Percentiles rank a stretch among this genome's conserved stretches.
Evolutionary conservation across 2,113 vertebrate species (phyloP).

Genomic region (Chaetops frenatus): DNA sequence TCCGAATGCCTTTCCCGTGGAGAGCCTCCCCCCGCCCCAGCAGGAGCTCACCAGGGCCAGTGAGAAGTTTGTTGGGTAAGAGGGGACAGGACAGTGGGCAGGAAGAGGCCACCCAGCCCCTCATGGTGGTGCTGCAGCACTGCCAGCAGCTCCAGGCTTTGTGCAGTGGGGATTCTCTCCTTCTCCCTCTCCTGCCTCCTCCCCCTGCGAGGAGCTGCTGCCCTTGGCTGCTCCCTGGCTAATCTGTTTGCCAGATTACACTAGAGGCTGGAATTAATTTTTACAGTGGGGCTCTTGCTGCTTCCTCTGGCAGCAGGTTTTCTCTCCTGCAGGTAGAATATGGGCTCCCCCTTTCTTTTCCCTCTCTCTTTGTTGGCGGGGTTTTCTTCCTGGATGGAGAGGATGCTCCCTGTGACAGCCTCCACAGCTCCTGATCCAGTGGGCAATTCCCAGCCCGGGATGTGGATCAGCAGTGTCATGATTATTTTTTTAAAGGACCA

Average conservation of each 20-base stretch:
- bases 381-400: neutral
- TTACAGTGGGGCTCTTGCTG: neutral
- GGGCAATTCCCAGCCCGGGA: neutral
- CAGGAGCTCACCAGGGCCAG: fast-evolving
- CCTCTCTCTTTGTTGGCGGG: neutral
- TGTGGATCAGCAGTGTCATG: neutral
- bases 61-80: neutral
- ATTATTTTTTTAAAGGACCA: conserved; percentile 74
- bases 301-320: neutral
- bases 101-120: neutral
- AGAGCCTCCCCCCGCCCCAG: neutral
- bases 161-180: fast-evolving
- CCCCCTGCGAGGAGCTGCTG: neutral
- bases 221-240: neutral
- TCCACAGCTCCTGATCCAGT: neutral
- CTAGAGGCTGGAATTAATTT: conserved; percentile 43
- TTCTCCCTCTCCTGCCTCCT: neutral
- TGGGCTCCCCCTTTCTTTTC: neutral
- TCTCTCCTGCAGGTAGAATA: conserved; percentile 1
- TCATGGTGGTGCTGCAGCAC: fast-evolving
- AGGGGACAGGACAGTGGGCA: neutral
- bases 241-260: conserved; percentile 29
- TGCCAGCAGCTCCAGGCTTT: neutral
- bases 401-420: neutral
- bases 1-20: neutral